Evolutionary conservation across 2,797 vertebrate species (phyloP), one percentile per base, ranked within the genome.

Genomic region (Pyrocephalus nanus): DNA sequence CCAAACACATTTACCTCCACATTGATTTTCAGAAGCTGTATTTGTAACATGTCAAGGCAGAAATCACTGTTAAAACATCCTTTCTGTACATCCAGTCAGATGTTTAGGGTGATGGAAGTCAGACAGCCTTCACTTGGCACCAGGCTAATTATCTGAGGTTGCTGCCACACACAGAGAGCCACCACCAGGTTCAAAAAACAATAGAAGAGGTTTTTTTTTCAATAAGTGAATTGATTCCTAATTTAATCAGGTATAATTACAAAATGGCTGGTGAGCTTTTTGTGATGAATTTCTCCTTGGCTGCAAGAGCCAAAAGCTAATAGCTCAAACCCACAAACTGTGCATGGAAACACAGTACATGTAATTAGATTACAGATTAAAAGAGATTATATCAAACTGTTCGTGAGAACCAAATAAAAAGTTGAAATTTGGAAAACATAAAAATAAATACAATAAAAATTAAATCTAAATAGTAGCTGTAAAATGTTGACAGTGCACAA

Each of bases 141-240:
- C 61, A 57, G 20, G n/a, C 20, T 85, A 66, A 81, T 84, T 72
- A 84, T 79, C 71, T 95, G 90, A 95, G 89, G 85, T 92, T 86
- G 73, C 38, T 77, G 64, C 92, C 87, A 93, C 90, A 91, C 75
- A 79, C 53, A 91, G 11, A 90, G 53, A 55, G 75, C 75, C 38
- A 95, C 51, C 57, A 73, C 36, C 61, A 58, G 43, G n/a, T 79
- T 80, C 15, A 8, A 93, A 86, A 91, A 86, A 77, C 65, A 93
- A 66, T 47, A 87, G 69, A 65, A 92, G 34, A 78, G 12, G 2
- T 5, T 34, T 36, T 78, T 71, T 67, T 84, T 89, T 72, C 51
- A 92, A 32, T 91, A 91, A 86, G 51, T 90, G 48, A 93, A 84
- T 89, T 95, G 87, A 96, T 92, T 93, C 58, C 32, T 96, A 93